Evolutionary conservation across 2,797 vertebrate genomes (phyloP).

Genomic region (Sebastes kiyomatsui): DNA sequence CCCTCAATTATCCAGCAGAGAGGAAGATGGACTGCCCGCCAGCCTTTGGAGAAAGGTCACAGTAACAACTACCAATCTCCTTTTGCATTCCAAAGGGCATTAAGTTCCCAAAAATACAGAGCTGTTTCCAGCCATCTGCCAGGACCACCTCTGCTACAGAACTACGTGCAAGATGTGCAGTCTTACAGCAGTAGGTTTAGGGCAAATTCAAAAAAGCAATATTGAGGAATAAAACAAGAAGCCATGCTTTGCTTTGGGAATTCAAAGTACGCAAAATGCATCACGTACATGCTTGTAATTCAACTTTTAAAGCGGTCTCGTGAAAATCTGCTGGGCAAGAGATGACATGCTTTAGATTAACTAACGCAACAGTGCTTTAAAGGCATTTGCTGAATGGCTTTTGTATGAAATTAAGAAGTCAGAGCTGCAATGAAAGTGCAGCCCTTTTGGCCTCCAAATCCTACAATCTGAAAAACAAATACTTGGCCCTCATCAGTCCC

Average conservation of each 20-base stretch:
- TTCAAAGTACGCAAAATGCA: background rate
- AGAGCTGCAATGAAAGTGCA: constrained; percentile 16
- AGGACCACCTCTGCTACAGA: constrained; percentile 42
- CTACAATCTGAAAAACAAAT: constrained; percentile 55
- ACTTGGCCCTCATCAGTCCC: constrained; percentile 34
- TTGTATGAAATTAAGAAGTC: constrained; percentile 19
- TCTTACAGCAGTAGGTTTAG: background rate
- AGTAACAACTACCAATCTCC: constrained; percentile 11
- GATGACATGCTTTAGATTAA: constrained; percentile 7
- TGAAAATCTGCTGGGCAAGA: constrained; percentile 9
- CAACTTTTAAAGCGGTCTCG: background rate
- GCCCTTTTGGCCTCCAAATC: constrained; percentile 35
- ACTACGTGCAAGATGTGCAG: constrained; percentile 1
- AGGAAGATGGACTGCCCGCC: constrained; percentile 39
- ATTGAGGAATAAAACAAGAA: constrained; percentile 5
- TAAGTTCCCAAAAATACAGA: constrained; percentile 34
- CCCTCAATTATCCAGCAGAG: constrained; percentile 44
- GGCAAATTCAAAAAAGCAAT: background rate
- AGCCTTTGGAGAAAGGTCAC: constrained; percentile 27
- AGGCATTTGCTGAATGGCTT: constrained; percentile 1
- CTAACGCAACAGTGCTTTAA: background rate
- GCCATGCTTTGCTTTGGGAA: background rate
- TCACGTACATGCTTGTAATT: background rate
- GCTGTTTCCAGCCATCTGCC: constrained; percentile 22
- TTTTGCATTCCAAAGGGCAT: constrained; percentile 56